Evolutionary conservation across 1,140 invertebrate genomes (phyloP).

Genomic region (Caerostris extrusa): DNA sequence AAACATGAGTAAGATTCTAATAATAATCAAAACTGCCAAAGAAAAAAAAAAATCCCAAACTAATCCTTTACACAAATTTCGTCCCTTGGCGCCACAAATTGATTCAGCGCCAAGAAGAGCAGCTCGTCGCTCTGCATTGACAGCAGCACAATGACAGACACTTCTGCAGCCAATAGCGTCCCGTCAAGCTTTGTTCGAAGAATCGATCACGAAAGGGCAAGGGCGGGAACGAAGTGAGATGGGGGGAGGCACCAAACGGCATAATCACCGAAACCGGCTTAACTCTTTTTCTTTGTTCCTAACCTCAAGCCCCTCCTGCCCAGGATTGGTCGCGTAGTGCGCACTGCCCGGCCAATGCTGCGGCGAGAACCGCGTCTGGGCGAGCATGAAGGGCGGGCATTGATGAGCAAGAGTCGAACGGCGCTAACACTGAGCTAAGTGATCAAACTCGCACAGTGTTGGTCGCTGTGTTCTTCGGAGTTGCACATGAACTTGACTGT

Average conservation of each 20-base stretch:
- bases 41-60: not conserved
- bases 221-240: conserved; percentile 6
- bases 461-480: conserved; percentile 70
- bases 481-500: conserved; percentile 60
- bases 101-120: not conserved
- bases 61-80: not conserved
- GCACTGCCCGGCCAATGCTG: conserved; percentile 62
- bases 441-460: conserved; percentile 66
- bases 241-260: conserved; percentile 42
- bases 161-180: conserved; percentile 33
- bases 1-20: too few species aligned
- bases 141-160: not conserved
- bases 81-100: not conserved
- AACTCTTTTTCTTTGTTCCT: conserved; percentile 73
- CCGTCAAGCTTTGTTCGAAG: conserved; percentile 27
- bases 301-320: conserved; percentile 28
- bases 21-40: too few species aligned
- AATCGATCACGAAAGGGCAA: conserved; percentile 25
- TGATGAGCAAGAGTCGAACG: conserved; percentile 71
- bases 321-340: conserved; percentile 40
- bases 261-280: conserved; percentile 67
- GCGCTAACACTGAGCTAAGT: conserved; percentile 56
- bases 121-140: not conserved
- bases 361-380: conserved; percentile 65
- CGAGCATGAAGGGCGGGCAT: conserved; percentile 74